phyloP scores from a whole-genome alignment of 2,797 vertebrate genomes.

The Rhinichthys osculus region DNA sequence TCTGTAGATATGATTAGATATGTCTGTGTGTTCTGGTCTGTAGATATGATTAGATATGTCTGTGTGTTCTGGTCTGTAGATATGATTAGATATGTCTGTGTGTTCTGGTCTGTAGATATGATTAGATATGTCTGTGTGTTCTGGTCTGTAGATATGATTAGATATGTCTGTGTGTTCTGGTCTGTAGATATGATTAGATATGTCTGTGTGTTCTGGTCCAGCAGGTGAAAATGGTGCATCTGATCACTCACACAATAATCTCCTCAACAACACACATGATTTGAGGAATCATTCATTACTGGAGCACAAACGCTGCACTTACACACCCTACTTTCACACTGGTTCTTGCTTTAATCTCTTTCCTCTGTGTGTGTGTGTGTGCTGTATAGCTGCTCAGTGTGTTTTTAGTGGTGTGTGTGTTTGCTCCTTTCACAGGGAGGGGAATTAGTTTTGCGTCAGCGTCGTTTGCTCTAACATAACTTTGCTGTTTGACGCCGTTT shows the following conservation, averaged over 20 bases:
- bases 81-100: too few relatives aligned
- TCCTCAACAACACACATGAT: neutral
- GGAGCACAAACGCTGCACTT: neutral
- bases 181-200: too few relatives aligned
- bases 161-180: too few relatives aligned
- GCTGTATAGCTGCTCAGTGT: constrained; percentile 42
- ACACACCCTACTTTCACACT: neutral
- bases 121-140: too few relatives aligned
- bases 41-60: too few relatives aligned
- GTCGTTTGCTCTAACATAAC: constrained; percentile 61
- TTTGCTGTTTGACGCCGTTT: constrained; percentile 70
- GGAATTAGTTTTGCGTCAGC: constrained; percentile 66
- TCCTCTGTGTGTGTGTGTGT: constrained; percentile 16
- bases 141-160: too few relatives aligned
- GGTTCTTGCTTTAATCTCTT: neutral
- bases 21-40: too few relatives aligned
- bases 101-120: too few relatives aligned
- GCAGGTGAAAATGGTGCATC: neutral
- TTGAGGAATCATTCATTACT: neutral
- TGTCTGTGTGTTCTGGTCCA: neutral
- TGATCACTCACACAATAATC: neutral
- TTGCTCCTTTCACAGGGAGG: constrained; percentile 45
- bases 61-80: too few relatives aligned
- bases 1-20: too few relatives aligned
- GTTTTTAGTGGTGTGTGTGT: constrained; percentile 30